Evolutionary conservation across 2,888 invertebrate species (phyloP).

Genomic region (Meta bourneti): DNA sequence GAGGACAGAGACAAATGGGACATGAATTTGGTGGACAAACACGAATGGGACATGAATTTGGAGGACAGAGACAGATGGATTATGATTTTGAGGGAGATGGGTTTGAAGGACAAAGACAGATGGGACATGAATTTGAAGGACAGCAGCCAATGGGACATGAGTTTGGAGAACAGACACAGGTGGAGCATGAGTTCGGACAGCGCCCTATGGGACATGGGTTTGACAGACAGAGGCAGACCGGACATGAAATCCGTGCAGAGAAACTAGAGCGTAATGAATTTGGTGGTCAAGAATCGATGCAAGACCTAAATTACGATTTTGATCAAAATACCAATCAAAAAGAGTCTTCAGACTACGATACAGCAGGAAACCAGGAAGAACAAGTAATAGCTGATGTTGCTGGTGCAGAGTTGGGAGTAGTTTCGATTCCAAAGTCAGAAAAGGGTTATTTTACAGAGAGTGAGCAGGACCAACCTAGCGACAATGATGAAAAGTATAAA

Average conservation of each 20-base stretch:
- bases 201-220: constrained; percentile 13
- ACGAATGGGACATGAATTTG: neutral
- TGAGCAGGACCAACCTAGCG: neutral
- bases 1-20: constrained; percentile 1
- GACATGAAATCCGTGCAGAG: constrained; percentile 12
- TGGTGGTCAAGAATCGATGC: constrained; percentile 11
- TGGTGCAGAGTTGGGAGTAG: neutral
- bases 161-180: constrained; percentile 11
- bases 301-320: neutral
- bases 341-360: neutral
- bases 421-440: neutral
- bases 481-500: neutral
- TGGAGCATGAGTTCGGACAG: constrained; percentile 32
- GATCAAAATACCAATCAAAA: neutral
- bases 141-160: constrained; percentile 15
- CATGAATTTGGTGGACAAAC: constrained; percentile 9
- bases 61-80: neutral
- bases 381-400: neutral
- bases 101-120: neutral
- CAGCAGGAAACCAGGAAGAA: neutral
- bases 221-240: neutral
- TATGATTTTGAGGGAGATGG: constrained; percentile 10
- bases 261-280: constrained; percentile 27
- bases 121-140: constrained; percentile 29
- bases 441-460: constrained; percentile 1